These are phyloP conservation scores for Hydropotes inermis DNA, from an alignment of 2,113 vertebrate species.

Conservation along the genomic window DNA sequence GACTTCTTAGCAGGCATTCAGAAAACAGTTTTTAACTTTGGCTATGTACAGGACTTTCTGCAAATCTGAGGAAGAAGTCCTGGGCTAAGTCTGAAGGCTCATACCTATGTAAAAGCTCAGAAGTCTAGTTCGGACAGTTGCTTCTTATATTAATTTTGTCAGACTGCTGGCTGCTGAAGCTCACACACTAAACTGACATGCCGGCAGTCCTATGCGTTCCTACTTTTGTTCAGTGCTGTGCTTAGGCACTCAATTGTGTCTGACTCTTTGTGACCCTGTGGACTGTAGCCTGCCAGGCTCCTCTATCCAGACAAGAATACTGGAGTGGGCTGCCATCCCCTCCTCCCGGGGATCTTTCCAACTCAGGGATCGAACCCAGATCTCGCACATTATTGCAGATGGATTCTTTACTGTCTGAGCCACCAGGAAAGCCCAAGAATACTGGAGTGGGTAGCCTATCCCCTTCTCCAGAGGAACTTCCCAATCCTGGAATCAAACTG, in stretches of 20 bases:
- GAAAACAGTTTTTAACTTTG: background rate
- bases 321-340: background rate
- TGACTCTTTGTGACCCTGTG: background rate
- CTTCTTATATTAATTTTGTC: background rate
- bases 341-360: background rate
- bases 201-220: background rate
- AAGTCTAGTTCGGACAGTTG: background rate
- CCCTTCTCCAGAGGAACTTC: background rate
- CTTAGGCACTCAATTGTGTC: rapidly evolving
- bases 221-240: background rate
- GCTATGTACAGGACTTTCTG: background rate
- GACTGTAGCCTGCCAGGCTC: background rate
- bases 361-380: background rate
- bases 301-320: background rate
- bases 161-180: background rate
- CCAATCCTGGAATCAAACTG: background rate
- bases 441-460: background rate
- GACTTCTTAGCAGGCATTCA: background rate
- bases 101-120: background rate
- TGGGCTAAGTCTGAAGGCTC: background rate
- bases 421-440: background rate
- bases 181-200: background rate
- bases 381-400: background rate
- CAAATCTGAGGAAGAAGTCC: background rate
- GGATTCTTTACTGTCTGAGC: background rate